Percentiles rank a stretch among this genome's conserved stretches.
Evolutionary conservation across 2,888 invertebrate species (phyloP).

Genomic region (Rutpela maculata): DNA sequence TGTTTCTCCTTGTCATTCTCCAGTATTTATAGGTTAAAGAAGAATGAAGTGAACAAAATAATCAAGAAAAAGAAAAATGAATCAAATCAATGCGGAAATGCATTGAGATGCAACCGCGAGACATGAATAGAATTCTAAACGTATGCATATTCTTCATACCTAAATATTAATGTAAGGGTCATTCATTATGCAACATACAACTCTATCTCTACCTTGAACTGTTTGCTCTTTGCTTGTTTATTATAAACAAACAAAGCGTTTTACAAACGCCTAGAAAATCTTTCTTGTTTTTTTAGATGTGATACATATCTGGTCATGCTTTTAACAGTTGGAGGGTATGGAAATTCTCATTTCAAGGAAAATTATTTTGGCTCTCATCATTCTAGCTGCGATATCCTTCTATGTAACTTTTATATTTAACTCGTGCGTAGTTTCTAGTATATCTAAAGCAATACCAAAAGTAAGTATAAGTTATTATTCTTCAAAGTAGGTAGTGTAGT

Average conservation of each 20-base stretch:
- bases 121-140: slow-evolving; percentile 12
- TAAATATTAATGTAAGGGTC: slow-evolving; percentile 19
- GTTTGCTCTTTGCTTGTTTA: not conserved
- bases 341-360: slow-evolving; percentile 70
- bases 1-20: slow-evolving; percentile 21
- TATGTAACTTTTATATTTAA: slow-evolving; percentile 79
- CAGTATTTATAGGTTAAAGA: slow-evolving; percentile 27
- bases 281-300: slow-evolving; percentile 44
- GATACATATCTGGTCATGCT: slow-evolving; percentile 47
- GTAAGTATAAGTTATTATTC: slow-evolving; percentile 67
- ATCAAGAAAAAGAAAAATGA: slow-evolving; percentile 13
- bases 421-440: slow-evolving; percentile 77
- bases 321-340: slow-evolving; percentile 59
- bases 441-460: slow-evolving; percentile 76
- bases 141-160: slow-evolving; percentile 8
- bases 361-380: slow-evolving; percentile 68
- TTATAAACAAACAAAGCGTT: slow-evolving; percentile 22
- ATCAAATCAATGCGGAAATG: slow-evolving; percentile 30
- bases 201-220: slow-evolving; percentile 13
- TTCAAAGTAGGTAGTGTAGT: not conserved
- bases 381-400: slow-evolving; percentile 75
- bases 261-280: slow-evolving; percentile 5
- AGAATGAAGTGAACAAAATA: slow-evolving; percentile 26
- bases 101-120: slow-evolving; percentile 22
- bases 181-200: slow-evolving; percentile 15